Conservation (phyloP, 2,888 invertebrate species). For the Julus scanicus region DNA sequence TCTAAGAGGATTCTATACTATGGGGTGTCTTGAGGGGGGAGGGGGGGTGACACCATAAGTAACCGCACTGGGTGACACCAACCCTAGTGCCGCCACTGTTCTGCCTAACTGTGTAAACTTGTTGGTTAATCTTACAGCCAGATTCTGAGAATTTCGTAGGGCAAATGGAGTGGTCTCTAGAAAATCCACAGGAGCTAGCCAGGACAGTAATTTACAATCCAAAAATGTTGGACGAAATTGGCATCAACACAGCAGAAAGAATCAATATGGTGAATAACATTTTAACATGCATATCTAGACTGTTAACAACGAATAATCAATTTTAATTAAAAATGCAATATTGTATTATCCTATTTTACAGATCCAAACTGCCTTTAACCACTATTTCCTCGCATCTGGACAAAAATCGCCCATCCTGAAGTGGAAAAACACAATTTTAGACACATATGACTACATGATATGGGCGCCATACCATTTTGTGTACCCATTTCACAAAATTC, state of each 20-base stretch:
- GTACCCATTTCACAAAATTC: not conserved
- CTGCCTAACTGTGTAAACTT: not conserved
- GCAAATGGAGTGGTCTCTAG: not conserved
- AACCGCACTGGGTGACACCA: too few species aligned
- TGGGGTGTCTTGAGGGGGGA: too few species aligned
- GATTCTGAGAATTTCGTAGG: not conserved
- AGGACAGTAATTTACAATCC: not conserved
- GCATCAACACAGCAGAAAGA: not conserved
- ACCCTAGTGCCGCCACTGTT: too few species aligned
- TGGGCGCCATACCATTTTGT: not conserved
- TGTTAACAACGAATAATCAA: not conserved
- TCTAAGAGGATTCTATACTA: too few species aligned
- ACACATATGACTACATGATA: not conserved
- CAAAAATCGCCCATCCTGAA: not conserved
- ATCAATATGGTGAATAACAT: not conserved
- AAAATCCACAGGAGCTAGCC: not conserved
- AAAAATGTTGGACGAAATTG: not conserved
- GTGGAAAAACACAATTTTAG: not conserved
- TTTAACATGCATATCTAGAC: not conserved
- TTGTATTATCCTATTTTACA: not conserved
- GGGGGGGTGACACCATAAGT: too few species aligned
- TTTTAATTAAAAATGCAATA: not conserved
- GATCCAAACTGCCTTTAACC: not conserved
- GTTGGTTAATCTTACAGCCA: not conserved
- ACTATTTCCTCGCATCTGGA: not conserved